Evolutionary conservation across 2,888 invertebrate genomes (phyloP).

Genomic region (Arge pagana): DNA sequence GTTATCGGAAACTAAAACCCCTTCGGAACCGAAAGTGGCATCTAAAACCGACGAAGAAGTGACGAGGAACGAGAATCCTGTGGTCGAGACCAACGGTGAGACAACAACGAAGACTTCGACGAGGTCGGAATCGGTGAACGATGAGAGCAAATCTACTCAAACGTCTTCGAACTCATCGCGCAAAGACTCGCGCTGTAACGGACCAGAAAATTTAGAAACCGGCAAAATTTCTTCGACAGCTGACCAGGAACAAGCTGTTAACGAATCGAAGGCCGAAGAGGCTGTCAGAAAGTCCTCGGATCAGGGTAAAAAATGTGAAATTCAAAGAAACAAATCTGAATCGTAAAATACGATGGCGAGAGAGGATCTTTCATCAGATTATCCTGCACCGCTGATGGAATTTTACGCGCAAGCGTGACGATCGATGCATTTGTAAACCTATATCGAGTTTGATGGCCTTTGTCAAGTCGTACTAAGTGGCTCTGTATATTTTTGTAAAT

Average conservation of each 20-base stretch:
- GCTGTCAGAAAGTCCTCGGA: conserved; percentile 37
- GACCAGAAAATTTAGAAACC: neutral
- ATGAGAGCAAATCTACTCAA: conserved; percentile 20
- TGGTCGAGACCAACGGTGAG: conserved; percentile 24
- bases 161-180: conserved; percentile 3
- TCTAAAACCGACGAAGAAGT: conserved; percentile 15
- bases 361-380: no score
- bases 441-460: conserved; percentile 4
- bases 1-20: neutral
- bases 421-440: neutral
- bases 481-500: conserved; percentile 22
- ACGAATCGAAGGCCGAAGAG: conserved; percentile 34
- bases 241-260: conserved; percentile 7
- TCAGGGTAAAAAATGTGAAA: conserved; percentile 45
- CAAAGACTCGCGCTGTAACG: neutral
- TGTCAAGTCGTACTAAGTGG: conserved; percentile 8
- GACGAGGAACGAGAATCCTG: conserved; percentile 10
- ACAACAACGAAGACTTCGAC: conserved; percentile 22
- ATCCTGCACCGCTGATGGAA: no score
- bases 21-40: conserved; percentile 1
- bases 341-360: conserved; percentile 43
- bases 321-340: conserved; percentile 45
- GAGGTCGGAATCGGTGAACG: conserved; percentile 23
- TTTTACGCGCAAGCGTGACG: no score
- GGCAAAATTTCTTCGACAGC: neutral